Evolutionary conservation across 2,888 invertebrate species (phyloP).

Genomic region (Rhagium mordax): DNA sequence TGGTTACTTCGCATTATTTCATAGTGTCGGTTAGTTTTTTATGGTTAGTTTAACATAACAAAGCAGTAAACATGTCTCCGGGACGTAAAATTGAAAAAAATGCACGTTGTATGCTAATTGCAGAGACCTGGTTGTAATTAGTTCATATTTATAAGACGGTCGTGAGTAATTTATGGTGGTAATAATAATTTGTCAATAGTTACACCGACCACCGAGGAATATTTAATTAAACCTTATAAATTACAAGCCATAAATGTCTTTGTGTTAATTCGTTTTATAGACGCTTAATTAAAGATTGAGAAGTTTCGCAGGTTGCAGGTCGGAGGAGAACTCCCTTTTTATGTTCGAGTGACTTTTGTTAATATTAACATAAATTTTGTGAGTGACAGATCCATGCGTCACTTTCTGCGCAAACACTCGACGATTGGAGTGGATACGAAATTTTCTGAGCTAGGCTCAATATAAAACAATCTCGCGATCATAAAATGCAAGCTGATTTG

Average conservation of each 20-base stretch:
- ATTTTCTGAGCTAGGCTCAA: no score
- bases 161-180: conserved; percentile 8
- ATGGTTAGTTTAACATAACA: neutral
- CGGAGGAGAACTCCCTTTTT: neutral
- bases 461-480: conserved; percentile 2
- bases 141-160: neutral
- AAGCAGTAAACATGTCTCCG: neutral
- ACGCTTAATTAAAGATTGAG: conserved; percentile 11
- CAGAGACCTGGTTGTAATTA: neutral
- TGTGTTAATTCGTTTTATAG: conserved; percentile 26
- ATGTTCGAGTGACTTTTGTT: neutral
- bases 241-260: conserved; percentile 13
- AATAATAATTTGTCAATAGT: conserved; percentile 26
- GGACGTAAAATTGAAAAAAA: neutral
- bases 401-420: neutral
- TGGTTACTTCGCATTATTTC: no score
- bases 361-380: conserved; percentile 7
- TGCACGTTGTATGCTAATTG: neutral
- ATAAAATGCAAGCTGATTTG: conserved; percentile 19
- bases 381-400: neutral
- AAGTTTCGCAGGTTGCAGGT: neutral
- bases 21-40: neutral
- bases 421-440: no score
- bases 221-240: conserved; percentile 9
- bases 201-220: neutral